Base-by-base conservation (phyloP, 1,140 invertebrate genomes). In the Bursaphelenchus mucronatus region DNA sequence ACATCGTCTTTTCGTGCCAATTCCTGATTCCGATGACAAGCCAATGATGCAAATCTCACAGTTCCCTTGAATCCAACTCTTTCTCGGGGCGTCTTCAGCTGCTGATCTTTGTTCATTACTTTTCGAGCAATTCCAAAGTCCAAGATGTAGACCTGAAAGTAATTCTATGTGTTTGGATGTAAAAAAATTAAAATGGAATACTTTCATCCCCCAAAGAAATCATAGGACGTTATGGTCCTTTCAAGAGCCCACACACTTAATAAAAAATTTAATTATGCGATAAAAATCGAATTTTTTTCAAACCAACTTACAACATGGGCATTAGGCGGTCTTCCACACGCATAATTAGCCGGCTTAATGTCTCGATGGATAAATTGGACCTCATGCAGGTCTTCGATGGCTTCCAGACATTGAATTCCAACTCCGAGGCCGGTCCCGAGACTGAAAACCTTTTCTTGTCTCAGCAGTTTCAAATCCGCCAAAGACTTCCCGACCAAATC, bases 401-500 rank as follows among this genome's bases (percentile, higher is more conserved):
- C 73, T 53, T 75, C 72, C 8, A 74, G 44, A 43, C 72, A 75
- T 50, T 75, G 72, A 4, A 21, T 61, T 3, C 66, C 53, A 8
- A 47, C 66, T 10, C 72, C 67, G 10, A 75, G 41, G 0, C 68
- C 72, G 4, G 72, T 75, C 5, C 51, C 63, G 11, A 67, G 8
- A 6, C 63, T 46, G 67, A 72, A 70, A 4, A 72, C 65, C 46
- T 69, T 62, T 0, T 64, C 55, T 15, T 67, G 49, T 30, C 63
- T 30, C 10, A 49, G 64, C 5, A 13, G 7, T 45, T 74, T 74
- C 39, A 74, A 53, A 49, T 74, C 73, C 5, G 19, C 73, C 52
- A 74, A 55, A 41, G 56, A 63, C 57, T 76, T 75, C 0, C 73
- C 73, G 8, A 74, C 73, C n/a, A 74, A 53, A 21, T 77, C 55